Evolutionary conservation across 2,113 vertebrate genomes (phyloP).

Genomic region (Ageneiosus marmoratus): DNA sequence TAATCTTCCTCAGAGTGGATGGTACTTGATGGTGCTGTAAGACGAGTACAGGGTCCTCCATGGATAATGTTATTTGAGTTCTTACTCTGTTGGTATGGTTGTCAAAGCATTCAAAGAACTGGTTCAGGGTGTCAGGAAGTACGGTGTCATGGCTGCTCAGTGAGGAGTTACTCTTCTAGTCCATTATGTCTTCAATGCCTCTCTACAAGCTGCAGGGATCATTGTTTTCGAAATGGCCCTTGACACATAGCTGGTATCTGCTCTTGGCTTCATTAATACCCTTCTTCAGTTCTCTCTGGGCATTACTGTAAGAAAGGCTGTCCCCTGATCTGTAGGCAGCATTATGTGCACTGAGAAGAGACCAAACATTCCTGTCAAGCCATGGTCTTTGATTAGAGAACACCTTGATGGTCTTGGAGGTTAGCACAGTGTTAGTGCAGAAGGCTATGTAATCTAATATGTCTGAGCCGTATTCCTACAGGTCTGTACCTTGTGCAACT

Average conservation of each 20-base stretch:
- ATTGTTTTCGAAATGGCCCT: conserved; percentile 28
- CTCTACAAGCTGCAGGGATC: conserved; percentile 17
- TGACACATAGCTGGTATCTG: neutral
- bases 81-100: no score
- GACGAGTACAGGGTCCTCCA: no score
- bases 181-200: neutral
- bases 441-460: neutral
- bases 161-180: no score
- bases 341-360: neutral
- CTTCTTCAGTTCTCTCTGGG: neutral
- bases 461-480: neutral
- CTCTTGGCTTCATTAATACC: conserved; percentile 4
- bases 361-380: conserved; percentile 5
- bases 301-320: neutral
- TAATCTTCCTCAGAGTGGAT: no score
- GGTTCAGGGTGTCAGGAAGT: no score
- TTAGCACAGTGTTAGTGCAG: neutral
- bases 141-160: no score
- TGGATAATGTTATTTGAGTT: no score
- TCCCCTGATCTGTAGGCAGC: conserved; percentile 13
- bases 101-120: no score
- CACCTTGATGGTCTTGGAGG: conserved; percentile 23
- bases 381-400: conserved; percentile 33
- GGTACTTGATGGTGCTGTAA: no score
- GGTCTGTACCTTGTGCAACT: neutral